Conservation (phyloP, 2,113 vertebrate genomes). For the Glareola pratincola region DNA sequence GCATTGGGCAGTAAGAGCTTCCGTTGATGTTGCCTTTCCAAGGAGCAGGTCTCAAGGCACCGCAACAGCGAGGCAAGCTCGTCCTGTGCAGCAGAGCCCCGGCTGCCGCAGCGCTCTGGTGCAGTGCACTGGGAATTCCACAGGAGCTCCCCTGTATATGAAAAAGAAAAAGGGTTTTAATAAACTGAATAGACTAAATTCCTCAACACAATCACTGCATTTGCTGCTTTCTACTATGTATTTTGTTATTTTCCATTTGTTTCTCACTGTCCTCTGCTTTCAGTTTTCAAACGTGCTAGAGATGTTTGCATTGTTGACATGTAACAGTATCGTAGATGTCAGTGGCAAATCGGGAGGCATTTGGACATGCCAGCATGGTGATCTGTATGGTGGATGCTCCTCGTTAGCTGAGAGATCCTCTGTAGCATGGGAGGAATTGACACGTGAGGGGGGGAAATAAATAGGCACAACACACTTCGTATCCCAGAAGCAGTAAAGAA, state of each 20-base stretch:
- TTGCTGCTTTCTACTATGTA: neutral
- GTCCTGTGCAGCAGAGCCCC: neutral
- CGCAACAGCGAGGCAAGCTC: neutral
- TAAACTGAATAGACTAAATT: neutral
- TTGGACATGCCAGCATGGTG: neutral
- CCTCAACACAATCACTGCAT: neutral
- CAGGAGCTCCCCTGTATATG: neutral
- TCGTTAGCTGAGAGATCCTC: neutral
- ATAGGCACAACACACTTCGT: neutral
- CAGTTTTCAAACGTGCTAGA: neutral
- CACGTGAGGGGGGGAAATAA: neutral
- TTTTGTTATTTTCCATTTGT: neutral
- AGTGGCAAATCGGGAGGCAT: neutral
- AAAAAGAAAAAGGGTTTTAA: neutral
- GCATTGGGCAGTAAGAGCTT: neutral
- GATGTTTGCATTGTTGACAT: neutral
- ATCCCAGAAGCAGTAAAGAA: neutral
- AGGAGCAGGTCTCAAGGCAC: conserved; percentile 4
- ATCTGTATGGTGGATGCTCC: neutral
- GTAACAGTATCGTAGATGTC: neutral
- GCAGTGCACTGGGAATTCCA: neutral
- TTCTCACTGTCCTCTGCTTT: neutral
- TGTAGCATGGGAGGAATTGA: neutral
- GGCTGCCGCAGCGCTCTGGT: neutral
- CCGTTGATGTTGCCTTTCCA: neutral